phyloP scores from a whole-genome alignment of 2,888 invertebrate species.

The Apotomis betuletana region DNA sequence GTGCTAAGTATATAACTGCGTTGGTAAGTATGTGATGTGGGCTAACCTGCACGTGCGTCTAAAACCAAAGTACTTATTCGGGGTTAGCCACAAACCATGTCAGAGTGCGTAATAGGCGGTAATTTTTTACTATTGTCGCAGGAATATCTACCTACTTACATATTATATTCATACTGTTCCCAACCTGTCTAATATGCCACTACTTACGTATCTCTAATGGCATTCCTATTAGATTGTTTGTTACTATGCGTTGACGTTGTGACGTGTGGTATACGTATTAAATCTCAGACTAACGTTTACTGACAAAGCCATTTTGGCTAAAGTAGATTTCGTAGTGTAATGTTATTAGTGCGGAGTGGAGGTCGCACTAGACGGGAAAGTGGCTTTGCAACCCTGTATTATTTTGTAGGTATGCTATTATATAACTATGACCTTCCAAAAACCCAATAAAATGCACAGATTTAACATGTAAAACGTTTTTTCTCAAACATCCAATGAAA shows the following conservation, averaged over 20 bases:
- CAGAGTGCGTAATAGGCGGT: too few species aligned
- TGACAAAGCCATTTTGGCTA: conserved; percentile 56
- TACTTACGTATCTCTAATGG: conserved; percentile 57
- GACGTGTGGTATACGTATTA: conserved; percentile 49
- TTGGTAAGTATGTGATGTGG: too few species aligned
- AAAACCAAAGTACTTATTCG: too few species aligned
- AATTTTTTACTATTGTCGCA: too few species aligned
- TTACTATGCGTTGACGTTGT: conserved; percentile 48
- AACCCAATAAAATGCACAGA: too few species aligned
- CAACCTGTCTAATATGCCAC: conserved; percentile 12
- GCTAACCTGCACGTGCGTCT: too few species aligned
- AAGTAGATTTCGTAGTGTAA: conserved; percentile 53
- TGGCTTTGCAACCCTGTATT: neutral
- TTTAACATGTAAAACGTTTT: too few species aligned
- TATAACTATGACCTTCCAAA: too few species aligned
- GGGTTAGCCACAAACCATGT: too few species aligned
- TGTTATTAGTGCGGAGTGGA: conserved; percentile 46
- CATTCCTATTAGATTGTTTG: conserved; percentile 57
- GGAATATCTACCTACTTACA: too few species aligned
- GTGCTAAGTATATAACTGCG: too few species aligned
- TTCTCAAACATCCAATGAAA: too few species aligned
- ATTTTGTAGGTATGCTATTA: neutral
- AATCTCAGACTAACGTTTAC: conserved; percentile 56
- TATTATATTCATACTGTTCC: conserved; percentile 17
- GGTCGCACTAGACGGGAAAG: conserved; percentile 24